These are phyloP conservation scores for Luffia ferchaultella DNA, from an alignment of 2,888 invertebrate genomes.

Conservation along the genomic window DNA sequence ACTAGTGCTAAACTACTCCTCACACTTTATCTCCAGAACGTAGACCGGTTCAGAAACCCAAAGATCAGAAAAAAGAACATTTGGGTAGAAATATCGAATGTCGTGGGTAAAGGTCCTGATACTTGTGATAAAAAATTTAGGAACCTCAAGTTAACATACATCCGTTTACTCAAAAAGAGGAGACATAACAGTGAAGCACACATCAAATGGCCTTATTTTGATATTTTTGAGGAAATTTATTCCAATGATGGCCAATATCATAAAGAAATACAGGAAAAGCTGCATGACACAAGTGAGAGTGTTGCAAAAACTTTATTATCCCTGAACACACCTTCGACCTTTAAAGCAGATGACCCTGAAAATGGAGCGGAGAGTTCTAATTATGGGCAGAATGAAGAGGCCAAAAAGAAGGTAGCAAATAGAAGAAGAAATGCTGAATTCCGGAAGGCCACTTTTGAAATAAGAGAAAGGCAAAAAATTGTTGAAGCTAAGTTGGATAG, in stretches of 20 bases:
- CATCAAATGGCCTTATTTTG: slow-evolving; percentile 56
- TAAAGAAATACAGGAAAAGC: slow-evolving; percentile 43
- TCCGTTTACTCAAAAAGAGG: slow-evolving; percentile 45
- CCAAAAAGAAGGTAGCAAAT: slow-evolving; percentile 27
- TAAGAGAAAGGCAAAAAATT: slow-evolving; percentile 45
- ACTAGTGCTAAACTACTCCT: slow-evolving; percentile 36
- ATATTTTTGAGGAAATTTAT: slow-evolving; percentile 48
- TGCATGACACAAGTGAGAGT: slow-evolving; percentile 39
- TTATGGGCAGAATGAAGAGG: slow-evolving; percentile 29
- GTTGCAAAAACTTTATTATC: slow-evolving; percentile 42
- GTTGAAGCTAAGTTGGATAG: slow-evolving; percentile 55
- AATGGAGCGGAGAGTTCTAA: slow-evolving; percentile 29
- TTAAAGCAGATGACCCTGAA: slow-evolving; percentile 23
- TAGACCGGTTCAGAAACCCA: slow-evolving; percentile 48
- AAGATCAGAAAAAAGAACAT: slow-evolving; percentile 55
- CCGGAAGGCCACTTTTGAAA: slow-evolving; percentile 43
- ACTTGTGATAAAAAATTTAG: slow-evolving; percentile 55
- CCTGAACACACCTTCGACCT: slow-evolving; percentile 29
- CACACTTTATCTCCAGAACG: slow-evolving; percentile 40
- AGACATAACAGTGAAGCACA: slow-evolving; percentile 30
- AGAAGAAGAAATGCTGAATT: slow-evolving; percentile 42
- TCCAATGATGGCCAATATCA: slow-evolving; percentile 46
- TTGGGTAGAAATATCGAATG: slow-evolving; percentile 43
- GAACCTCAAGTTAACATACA: slow-evolving; percentile 51
- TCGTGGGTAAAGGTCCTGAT: slow-evolving; percentile 44